phyloP scores from a whole-genome alignment of 1,140 invertebrate genomes.

The Melipona quadrifasciata region DNA sequence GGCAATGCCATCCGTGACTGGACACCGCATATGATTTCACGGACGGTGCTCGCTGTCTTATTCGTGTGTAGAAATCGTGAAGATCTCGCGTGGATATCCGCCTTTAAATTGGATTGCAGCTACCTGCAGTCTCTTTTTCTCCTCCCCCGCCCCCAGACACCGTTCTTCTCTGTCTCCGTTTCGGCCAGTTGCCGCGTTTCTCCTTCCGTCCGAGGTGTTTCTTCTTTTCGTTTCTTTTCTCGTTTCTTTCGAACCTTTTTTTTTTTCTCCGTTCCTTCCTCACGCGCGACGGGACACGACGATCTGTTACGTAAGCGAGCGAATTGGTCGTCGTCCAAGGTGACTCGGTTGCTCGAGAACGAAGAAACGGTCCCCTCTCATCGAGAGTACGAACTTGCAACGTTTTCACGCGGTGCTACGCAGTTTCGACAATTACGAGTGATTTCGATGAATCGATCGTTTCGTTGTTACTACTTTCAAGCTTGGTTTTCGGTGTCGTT shows the following conservation, averaged over 20 bases:
- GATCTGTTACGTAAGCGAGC: constrained; percentile 11
- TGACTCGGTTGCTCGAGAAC: not conserved
- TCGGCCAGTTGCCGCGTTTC: constrained; percentile 24
- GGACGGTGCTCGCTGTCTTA: constrained; percentile 77
- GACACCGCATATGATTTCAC: constrained; percentile 82
- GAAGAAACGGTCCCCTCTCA: too few species aligned
- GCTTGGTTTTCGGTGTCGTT: not conserved
- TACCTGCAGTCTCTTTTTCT: constrained; percentile 68
- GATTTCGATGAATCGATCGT: not conserved
- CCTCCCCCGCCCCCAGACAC: constrained; percentile 30
- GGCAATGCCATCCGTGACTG: constrained; percentile 82
- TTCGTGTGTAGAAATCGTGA: constrained; percentile 83
- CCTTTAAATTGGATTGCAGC: constrained; percentile 81
- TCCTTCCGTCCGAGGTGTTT: not conserved
- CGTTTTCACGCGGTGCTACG: not conserved
- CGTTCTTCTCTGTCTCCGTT: not conserved
- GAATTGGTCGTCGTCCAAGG: not conserved
- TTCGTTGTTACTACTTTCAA: not conserved
- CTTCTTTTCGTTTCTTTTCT: not conserved
- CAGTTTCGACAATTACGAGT: not conserved
- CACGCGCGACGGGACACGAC: not conserved
- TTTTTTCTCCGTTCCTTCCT: not conserved
- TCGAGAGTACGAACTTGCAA: not conserved
- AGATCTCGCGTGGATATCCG: constrained; percentile 82
- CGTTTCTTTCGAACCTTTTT: not conserved